Conservation (phyloP, 2,888 invertebrate genomes). For the Aspidapion aeneum region DNA sequence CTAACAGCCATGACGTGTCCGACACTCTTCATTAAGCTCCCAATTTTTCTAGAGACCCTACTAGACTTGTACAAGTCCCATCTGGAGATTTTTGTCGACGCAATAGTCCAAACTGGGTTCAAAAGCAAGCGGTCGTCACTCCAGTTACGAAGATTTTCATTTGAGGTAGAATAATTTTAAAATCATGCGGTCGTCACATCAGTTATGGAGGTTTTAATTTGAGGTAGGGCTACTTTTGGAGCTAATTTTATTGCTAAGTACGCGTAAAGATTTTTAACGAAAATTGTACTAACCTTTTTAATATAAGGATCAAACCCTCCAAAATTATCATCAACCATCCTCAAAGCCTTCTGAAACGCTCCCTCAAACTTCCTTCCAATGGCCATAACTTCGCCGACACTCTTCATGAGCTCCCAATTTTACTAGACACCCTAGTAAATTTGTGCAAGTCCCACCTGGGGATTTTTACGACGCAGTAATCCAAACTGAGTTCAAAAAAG, state of each 20-base stretch:
- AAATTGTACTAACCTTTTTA: too few relatives aligned
- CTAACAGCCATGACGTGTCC: conserved; percentile 99
- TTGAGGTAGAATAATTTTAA: too few relatives aligned
- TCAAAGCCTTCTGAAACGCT: conserved; percentile 98
- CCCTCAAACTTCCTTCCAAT: conserved; percentile 97
- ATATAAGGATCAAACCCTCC: conserved; percentile 93
- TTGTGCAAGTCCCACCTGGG: conserved; percentile 98
- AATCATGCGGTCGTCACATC: too few relatives aligned
- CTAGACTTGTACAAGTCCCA: conserved; percentile 98
- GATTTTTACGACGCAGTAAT: conserved; percentile 97
- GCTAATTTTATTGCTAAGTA: conserved; percentile 98
- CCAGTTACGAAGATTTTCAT: conserved; percentile 96
- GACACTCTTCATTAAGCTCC: conserved; percentile 99
- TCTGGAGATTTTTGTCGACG: conserved; percentile 98
- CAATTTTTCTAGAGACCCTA: conserved; percentile 94
- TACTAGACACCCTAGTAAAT: conserved; percentile 89
- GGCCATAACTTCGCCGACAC: conserved; percentile 99
- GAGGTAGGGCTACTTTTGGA: conserved; percentile 81
- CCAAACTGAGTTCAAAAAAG: conserved; percentile 99
- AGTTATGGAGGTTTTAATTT: too few relatives aligned
- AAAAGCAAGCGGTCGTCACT: conserved; percentile 97
- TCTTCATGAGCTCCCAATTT: conserved; percentile 99
- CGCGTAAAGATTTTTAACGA: conserved; percentile 50
- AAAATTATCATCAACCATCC: too few relatives aligned
- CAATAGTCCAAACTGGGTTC: conserved; percentile 98